Conservation (phyloP, 2,113 vertebrate species). For the Mastomys natalensis region DNA sequence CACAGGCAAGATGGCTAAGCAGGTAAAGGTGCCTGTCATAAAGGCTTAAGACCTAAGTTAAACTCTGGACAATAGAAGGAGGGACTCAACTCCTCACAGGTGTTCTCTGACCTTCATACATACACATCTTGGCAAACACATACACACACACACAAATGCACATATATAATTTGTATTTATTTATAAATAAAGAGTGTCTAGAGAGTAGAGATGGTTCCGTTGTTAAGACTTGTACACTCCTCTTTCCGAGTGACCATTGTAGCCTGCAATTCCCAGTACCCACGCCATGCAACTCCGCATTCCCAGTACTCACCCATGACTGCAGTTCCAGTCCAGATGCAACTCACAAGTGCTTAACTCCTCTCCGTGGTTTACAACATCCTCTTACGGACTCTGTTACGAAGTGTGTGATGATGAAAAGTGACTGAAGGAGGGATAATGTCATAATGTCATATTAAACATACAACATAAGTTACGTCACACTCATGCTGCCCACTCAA, state of each 20-base stretch:
- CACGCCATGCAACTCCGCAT: not conserved
- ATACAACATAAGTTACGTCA: not conserved
- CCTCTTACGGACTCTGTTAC: not conserved
- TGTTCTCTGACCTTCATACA: not conserved
- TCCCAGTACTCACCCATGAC: too few species aligned
- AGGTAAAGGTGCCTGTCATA: not conserved
- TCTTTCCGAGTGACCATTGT: not conserved
- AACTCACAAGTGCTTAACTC: not conserved
- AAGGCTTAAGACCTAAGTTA: not conserved
- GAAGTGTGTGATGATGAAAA: not conserved
- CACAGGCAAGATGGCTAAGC: too few species aligned
- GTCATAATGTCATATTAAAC: not conserved
- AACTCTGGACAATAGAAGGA: not conserved
- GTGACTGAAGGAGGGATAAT: not conserved
- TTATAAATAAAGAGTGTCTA: not conserved
- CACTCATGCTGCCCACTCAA: not conserved
- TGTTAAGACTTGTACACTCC: not conserved
- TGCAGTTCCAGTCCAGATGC: too few species aligned
- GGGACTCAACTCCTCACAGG: too few species aligned
- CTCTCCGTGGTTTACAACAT: not conserved
- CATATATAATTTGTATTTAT: not conserved
- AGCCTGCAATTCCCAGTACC: not conserved
- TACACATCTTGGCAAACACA: not conserved
- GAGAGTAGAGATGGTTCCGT: not conserved
- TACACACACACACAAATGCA: not conserved